Conservation (phyloP, 2,113 vertebrate genomes). For the Cariama cristata region DNA sequence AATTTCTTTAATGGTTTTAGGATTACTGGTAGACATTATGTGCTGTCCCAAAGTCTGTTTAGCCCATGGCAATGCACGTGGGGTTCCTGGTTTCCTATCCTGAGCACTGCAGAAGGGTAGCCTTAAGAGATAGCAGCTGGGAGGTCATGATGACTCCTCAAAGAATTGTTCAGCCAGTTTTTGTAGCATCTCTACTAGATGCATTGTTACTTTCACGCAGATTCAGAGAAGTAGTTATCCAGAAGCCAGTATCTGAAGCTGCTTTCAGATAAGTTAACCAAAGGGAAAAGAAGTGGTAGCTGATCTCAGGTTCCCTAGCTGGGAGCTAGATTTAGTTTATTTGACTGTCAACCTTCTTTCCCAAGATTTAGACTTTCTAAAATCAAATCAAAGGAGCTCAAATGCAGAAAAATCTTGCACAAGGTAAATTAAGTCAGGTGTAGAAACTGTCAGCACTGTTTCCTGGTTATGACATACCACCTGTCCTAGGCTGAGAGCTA, state of each 20-base stretch:
- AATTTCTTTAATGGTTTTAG: neutral
- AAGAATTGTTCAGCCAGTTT: neutral
- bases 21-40: neutral
- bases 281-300: neutral
- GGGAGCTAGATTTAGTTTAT: neutral
- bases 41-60: neutral
- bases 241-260: neutral
- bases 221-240: neutral
- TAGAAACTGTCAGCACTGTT: neutral
- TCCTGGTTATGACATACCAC: rapidly evolving
- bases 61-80: neutral
- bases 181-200: neutral
- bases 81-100: neutral
- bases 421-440: neutral
- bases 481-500: neutral
- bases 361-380: neutral
- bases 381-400: neutral
- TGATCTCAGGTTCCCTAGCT: neutral
- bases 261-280: neutral
- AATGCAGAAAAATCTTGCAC: neutral
- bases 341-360: neutral
- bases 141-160: neutral
- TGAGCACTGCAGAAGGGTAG: neutral
- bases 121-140: neutral
- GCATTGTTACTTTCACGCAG: neutral